Percentiles rank a stretch among this genome's conserved stretches.
Conservation (phyloP, 2,888 invertebrate genomes). For the Drosophila falleni region DNA sequence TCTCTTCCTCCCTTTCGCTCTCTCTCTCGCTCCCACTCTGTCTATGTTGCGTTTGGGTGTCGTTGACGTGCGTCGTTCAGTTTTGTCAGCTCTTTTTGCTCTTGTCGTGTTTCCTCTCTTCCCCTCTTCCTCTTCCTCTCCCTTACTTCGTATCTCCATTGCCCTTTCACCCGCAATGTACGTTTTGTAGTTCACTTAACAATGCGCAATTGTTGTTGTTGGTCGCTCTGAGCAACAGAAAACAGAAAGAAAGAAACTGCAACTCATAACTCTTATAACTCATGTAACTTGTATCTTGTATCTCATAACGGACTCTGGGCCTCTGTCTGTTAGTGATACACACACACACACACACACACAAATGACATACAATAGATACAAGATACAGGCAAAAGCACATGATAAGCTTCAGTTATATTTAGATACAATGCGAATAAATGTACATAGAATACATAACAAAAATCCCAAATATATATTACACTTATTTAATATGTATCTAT, state of each 20-base stretch:
- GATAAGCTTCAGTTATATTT: neutral
- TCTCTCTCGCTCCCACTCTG: neutral
- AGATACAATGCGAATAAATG: neutral
- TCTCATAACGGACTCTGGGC: constrained; percentile 3
- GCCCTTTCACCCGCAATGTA: neutral
- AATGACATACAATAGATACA: neutral
- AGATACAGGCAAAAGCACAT: neutral
- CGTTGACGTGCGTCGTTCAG: constrained; percentile 51
- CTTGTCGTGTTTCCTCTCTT: constrained; percentile 1
- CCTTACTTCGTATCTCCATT: neutral
- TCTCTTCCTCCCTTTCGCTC: neutral
- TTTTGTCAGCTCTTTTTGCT: constrained; percentile 28
- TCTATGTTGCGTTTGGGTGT: constrained; percentile 36
- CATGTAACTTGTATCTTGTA: constrained; percentile 17
- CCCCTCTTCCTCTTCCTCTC: neutral
- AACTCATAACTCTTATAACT: constrained; percentile 15
- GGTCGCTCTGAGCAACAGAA: neutral
- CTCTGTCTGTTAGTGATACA: neutral
- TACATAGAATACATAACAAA: neutral
- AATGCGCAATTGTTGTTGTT: constrained; percentile 35
- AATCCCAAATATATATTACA: neutral
- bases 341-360: neutral
- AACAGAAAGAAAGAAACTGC: neutral
- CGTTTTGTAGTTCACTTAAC: constrained; percentile 30
- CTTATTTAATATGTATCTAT: neutral